Percentiles rank a stretch among this genome's conserved stretches.
Conservation (phyloP, 1,140 invertebrate genomes). For the Dolichoris vasculosae region DNA sequence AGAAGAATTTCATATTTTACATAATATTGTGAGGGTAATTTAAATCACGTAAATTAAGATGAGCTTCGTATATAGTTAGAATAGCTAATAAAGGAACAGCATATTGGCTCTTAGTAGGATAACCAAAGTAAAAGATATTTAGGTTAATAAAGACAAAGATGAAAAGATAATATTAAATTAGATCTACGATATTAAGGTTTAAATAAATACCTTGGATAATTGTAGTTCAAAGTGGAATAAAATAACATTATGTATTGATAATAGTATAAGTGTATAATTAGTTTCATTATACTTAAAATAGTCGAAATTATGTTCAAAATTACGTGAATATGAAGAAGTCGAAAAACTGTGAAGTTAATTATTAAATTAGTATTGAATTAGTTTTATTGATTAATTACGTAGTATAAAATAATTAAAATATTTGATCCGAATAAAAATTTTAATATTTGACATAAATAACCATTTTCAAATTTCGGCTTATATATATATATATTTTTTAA, state of each 20-base stretch:
- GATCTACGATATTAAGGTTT: not conserved
- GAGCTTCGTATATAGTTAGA: not conserved
- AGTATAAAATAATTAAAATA: too few relatives aligned
- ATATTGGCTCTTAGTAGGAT: not conserved
- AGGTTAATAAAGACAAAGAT: slow-evolving; percentile 5
- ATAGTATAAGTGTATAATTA: too few relatives aligned
- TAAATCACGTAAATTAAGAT: not conserved
- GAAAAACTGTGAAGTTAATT: too few relatives aligned
- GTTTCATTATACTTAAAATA: not conserved
- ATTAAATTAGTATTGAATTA: too few relatives aligned
- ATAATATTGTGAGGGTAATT: not conserved
- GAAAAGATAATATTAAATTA: not conserved
- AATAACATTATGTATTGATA: not conserved
- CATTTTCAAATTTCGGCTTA: too few relatives aligned
- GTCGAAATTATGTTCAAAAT: not conserved
- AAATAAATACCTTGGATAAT: not conserved
- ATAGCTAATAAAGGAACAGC: not conserved
- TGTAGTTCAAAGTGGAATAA: not conserved
- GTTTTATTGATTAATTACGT: too few relatives aligned
- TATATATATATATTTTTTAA: too few relatives aligned
- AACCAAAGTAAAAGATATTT: slow-evolving; percentile 5
- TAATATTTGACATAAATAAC: too few relatives aligned
- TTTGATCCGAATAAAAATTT: too few relatives aligned
- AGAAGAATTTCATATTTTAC: not conserved
- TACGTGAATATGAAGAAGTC: not conserved